Base-by-base conservation (phyloP, 1,140 invertebrate genomes). In the Papilio polyxenes region DNA sequence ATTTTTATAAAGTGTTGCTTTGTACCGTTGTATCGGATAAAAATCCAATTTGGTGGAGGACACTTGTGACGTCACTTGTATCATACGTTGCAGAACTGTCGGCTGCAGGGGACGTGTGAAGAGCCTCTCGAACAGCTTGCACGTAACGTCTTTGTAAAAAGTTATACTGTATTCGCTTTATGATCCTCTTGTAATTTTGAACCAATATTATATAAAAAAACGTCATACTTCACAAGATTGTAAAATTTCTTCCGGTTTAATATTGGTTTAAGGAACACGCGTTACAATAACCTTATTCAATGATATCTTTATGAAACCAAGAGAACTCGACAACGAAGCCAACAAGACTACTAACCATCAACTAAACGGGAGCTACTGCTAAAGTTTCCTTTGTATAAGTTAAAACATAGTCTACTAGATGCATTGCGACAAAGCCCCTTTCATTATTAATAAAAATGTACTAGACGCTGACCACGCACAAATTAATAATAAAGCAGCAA, bases 31-130 rank as follows among this genome's bases (percentile, higher is more conserved):
- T 65, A 86, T 84, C 87, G 85, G 88, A 91, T 91, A 91, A 91
- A 90, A 91, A 92, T 88, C 89, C 89, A 89, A 91, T 91, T 91
- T 89, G 85, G 79, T 81, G 56, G n/a, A n/a, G 82, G 81, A 79
- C 85, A 86, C 86, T 87, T 78, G 82, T 85, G 85, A 88, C 89
- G 85, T 87, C 87, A 84, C 80, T 82, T 75, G 77, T 82, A 83
- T 80, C 84, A 81, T 83, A 82, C 82, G 80, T 81, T 78, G 78
- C 83, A 88, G 82, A 82, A 56, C 75, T 85, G 86, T 85, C 82
- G 81, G 51, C 65, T 37, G 65, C 65, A 13, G 65, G 51, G 17
- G 76, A 75, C 62, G 82, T 80, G 56, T 20, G 31, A 44, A 51
- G 48, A n/a, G 62, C 31, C 40, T 31, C n/a, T 40, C 10, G 48